These are phyloP conservation scores for Eudasyphora cyanicolor DNA, from an alignment of 2,888 invertebrate species.

Conservation along the genomic window DNA sequence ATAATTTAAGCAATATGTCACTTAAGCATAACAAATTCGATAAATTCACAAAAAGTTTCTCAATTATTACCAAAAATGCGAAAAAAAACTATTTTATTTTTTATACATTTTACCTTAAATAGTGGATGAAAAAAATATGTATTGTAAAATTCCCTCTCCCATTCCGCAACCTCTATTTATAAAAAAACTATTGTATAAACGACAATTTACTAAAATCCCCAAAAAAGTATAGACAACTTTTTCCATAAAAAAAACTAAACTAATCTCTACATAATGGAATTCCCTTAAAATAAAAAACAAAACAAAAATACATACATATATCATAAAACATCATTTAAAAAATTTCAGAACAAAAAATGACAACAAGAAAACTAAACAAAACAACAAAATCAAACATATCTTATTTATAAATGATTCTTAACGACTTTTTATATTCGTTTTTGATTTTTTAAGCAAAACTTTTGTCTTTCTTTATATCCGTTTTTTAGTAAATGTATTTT, in stretches of 20 bases:
- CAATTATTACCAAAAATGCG: slow-evolving; percentile 46
- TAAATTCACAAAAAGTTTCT: slow-evolving; percentile 39
- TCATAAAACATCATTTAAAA: slow-evolving; percentile 42
- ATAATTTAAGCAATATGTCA: slow-evolving; percentile 47
- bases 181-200: slow-evolving; percentile 29
- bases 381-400: slow-evolving; percentile 52
- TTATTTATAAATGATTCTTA: slow-evolving; percentile 59
- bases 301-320: slow-evolving; percentile 36
- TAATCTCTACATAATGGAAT: slow-evolving; percentile 32
- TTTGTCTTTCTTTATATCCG: slow-evolving; percentile 43
- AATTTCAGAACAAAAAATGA: slow-evolving; percentile 17
- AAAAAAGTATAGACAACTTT: slow-evolving; percentile 23
- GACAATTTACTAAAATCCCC: slow-evolving; percentile 13
- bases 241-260: slow-evolving; percentile 32
- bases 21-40: slow-evolving; percentile 50
- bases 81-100: slow-evolving; percentile 65
- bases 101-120: slow-evolving; percentile 57
- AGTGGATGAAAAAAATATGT: slow-evolving; percentile 34
- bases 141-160: slow-evolving; percentile 12
- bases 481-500: slow-evolving; percentile 56
- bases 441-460: slow-evolving; percentile 42
- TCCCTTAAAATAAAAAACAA: slow-evolving; percentile 13
- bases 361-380: slow-evolving; percentile 23
- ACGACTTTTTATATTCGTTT: slow-evolving; percentile 59
- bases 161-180: background rate